These are phyloP conservation scores for Dorcus parallelipipedus DNA, from an alignment of 2,888 invertebrate species.

Conservation along the genomic window DNA sequence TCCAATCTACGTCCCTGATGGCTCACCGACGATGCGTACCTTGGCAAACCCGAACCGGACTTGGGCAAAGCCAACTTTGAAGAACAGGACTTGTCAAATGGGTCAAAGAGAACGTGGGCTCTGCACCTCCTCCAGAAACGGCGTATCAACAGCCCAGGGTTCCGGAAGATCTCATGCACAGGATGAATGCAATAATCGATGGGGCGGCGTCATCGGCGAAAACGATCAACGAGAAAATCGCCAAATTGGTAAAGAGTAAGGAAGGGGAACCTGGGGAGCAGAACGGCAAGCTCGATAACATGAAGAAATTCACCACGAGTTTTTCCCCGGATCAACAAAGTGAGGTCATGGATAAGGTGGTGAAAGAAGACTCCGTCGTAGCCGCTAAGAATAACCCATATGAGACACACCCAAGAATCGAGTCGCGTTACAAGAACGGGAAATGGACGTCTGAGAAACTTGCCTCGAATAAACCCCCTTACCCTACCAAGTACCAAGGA, in stretches of 20 bases:
- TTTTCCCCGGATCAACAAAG: constrained; percentile 4
- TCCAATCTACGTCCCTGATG: too few species aligned
- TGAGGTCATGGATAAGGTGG: constrained; percentile 5
- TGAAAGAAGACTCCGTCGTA: background rate
- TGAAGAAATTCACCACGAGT: constrained; percentile 11
- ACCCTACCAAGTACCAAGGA: background rate
- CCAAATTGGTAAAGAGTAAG: constrained; percentile 14
- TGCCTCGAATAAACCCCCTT: constrained; percentile 5
- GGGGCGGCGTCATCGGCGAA: constrained; percentile 12
- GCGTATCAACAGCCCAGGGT: background rate
- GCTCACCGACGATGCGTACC: too few species aligned
- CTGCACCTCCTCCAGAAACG: background rate
- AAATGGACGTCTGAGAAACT: constrained; percentile 5
- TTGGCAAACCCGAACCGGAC: background rate
- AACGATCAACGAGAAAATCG: constrained; percentile 16
- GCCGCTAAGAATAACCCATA: background rate
- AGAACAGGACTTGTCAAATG: constrained; percentile 18
- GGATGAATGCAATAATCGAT: constrained; percentile 20
- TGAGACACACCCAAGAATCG: constrained; percentile 6
- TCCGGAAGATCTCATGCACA: constrained; percentile 8
- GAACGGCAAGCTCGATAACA: background rate
- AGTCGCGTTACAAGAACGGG: constrained; percentile 3
- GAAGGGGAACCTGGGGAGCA: background rate
- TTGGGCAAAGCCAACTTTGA: constrained; percentile 9
- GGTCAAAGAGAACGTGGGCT: constrained; percentile 11